phyloP scores from a whole-genome alignment of 1,140 invertebrate species.

The Lepidurus arcticus region DNA sequence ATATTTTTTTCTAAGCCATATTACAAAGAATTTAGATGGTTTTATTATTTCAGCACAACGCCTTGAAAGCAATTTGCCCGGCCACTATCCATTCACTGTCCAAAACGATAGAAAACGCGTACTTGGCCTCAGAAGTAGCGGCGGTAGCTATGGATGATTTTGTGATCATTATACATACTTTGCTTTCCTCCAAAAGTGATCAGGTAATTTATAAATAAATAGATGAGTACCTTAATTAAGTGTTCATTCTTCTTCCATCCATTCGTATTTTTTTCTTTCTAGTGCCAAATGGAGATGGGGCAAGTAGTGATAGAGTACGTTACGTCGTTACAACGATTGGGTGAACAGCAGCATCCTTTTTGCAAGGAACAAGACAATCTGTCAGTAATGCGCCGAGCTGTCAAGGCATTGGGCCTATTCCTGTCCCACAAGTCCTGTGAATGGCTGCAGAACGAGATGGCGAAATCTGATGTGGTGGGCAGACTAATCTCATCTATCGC shows the following conservation, averaged over 20 bases:
- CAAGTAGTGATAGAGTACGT: conserved; percentile 52
- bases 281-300: conserved; percentile 57
- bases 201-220: conserved; percentile 47
- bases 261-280: conserved; percentile 37
- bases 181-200: conserved; percentile 54
- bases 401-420: conserved; percentile 30
- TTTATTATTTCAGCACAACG: conserved; percentile 50
- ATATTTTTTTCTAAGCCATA: background rate
- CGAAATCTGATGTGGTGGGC: conserved; percentile 22
- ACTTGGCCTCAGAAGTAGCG: conserved; percentile 44
- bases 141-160: conserved; percentile 52
- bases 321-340: conserved; percentile 39
- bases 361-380: background rate
- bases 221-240: conserved; percentile 28
- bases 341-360: background rate
- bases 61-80: conserved; percentile 55
- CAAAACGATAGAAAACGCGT: conserved; percentile 46
- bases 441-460: conserved; percentile 33
- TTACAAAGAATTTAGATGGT: background rate
- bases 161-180: conserved; percentile 52
- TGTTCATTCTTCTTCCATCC: conserved; percentile 28
- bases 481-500: background rate
- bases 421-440: conserved; percentile 19
- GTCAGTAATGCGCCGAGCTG: conserved; percentile 23
- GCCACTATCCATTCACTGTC: conserved; percentile 56